These are phyloP conservation scores for Eubasilissa regina DNA, from an alignment of 1,140 invertebrate genomes.

Conservation along the genomic window DNA sequence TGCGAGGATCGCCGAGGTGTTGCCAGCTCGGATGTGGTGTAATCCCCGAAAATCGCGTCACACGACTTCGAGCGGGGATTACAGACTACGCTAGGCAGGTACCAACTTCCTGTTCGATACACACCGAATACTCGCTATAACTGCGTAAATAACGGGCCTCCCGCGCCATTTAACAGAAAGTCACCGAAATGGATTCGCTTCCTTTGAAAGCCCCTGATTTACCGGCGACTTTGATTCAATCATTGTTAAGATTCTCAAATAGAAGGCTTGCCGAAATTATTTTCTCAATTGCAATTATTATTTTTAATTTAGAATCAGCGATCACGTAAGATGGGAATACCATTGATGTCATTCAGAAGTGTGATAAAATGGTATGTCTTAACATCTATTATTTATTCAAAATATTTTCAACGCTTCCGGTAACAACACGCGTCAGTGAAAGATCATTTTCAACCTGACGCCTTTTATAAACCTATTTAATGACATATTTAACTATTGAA, in stretches of 20 bases:
- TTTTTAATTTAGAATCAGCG: too few species aligned
- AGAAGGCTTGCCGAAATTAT: too few species aligned
- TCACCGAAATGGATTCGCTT: constrained; percentile 46
- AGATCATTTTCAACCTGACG: too few species aligned
- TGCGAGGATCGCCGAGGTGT: constrained; percentile 39
- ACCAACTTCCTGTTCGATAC: constrained; percentile 12
- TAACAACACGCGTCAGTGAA: too few species aligned
- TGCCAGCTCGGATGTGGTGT: constrained; percentile 39
- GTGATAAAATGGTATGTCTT: too few species aligned
- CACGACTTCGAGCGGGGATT: background rate
- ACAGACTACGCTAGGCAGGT: background rate
- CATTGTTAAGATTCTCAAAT: constrained; percentile 21
- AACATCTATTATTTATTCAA: too few species aligned
- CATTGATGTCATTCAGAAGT: too few species aligned
- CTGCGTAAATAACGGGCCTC: constrained; percentile 54
- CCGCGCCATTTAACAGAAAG: constrained; percentile 57
- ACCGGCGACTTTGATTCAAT: constrained; percentile 18
- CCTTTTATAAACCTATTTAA: too few species aligned
- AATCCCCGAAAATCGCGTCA: constrained; percentile 55
- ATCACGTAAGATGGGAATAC: too few species aligned
- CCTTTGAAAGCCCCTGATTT: constrained; percentile 46
- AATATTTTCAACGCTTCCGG: too few species aligned
- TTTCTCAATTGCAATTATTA: too few species aligned
- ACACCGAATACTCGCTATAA: constrained; percentile 32
- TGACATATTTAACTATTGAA: too few species aligned